Evolutionary conservation across 2,888 invertebrate genomes (phyloP).

Genomic region (Leptinotarsa rubiginosa): DNA sequence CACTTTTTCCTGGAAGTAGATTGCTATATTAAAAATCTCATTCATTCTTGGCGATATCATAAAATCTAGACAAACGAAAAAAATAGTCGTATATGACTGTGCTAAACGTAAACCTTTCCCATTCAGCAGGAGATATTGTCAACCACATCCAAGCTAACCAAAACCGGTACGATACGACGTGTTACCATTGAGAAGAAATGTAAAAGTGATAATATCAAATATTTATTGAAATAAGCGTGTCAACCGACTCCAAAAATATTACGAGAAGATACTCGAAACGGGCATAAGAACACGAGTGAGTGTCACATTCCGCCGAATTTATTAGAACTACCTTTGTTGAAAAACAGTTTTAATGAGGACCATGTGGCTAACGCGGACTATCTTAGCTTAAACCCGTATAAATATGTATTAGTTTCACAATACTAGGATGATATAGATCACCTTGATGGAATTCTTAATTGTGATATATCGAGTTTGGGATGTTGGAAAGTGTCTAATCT

Average conservation of each 20-base stretch:
- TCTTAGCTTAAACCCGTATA: constrained; percentile 25
- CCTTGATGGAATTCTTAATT: constrained; percentile 19
- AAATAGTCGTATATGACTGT: too few species aligned
- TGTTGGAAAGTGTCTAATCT: constrained; percentile 6
- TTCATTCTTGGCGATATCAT: too few species aligned
- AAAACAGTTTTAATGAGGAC: constrained; percentile 28
- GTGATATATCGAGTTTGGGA: constrained; percentile 22
- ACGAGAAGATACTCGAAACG: constrained; percentile 3
- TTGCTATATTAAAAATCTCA: too few species aligned
- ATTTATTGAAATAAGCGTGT: constrained; percentile 18
- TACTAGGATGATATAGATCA: constrained; percentile 27
- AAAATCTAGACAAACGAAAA: too few species aligned
- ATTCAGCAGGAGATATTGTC: too few species aligned
- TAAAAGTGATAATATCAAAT: constrained; percentile 8
- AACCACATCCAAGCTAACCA: too few species aligned
- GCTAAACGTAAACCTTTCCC: too few species aligned
- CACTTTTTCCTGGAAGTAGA: too few species aligned
- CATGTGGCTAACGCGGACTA: constrained; percentile 28
- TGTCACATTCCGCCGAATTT: constrained; percentile 32
- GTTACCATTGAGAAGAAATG: neutral
- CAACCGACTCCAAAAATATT: constrained; percentile 14
- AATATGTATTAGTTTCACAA: constrained; percentile 41
- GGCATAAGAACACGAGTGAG: constrained; percentile 19
- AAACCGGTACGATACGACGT: too few species aligned
- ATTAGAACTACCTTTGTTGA: constrained; percentile 33